Percentiles rank a stretch among this genome's conserved stretches.
phyloP scores from a whole-genome alignment of 2,797 vertebrate genomes.

The Etheostoma perlongum region DNA sequence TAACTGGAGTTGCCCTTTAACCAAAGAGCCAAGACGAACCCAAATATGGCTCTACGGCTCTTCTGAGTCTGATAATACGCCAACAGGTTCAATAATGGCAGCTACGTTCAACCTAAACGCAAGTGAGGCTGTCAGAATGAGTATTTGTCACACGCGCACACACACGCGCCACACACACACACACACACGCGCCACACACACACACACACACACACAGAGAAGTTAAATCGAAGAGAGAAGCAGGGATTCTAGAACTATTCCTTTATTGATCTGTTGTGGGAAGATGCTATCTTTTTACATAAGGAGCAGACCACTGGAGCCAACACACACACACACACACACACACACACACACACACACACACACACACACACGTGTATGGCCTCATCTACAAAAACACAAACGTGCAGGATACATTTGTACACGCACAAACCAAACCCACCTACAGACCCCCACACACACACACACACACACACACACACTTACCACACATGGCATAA shows the following conservation, averaged over 20 bases:
- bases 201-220: slow-evolving; percentile 22
- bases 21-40: slow-evolving; percentile 40
- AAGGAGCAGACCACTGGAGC: slow-evolving; percentile 78
- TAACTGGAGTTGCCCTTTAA: neutral
- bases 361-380: slow-evolving; percentile 48
- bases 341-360: slow-evolving; percentile 30
- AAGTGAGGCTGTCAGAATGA: slow-evolving; percentile 68
- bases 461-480: slow-evolving; percentile 26
- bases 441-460: slow-evolving; percentile 25
- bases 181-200: too few species aligned
- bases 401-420: slow-evolving; percentile 39
- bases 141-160: slow-evolving; percentile 53
- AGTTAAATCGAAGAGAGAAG: slow-evolving; percentile 64
- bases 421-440: slow-evolving; percentile 26
- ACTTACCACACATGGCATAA: slow-evolving; percentile 16
- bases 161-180: too few species aligned
- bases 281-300: slow-evolving; percentile 81
- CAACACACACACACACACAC: slow-evolving; percentile 58
- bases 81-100: slow-evolving; percentile 58
- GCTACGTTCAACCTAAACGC: slow-evolving; percentile 57
- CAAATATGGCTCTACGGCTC: slow-evolving; percentile 50
- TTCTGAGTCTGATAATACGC: slow-evolving; percentile 63
- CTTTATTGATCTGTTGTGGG: slow-evolving; percentile 81
- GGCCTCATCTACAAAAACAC: slow-evolving; percentile 47
- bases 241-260: slow-evolving; percentile 78